phyloP scores from a whole-genome alignment of 2,888 invertebrate genomes.

The Anthophora plumipes region DNA sequence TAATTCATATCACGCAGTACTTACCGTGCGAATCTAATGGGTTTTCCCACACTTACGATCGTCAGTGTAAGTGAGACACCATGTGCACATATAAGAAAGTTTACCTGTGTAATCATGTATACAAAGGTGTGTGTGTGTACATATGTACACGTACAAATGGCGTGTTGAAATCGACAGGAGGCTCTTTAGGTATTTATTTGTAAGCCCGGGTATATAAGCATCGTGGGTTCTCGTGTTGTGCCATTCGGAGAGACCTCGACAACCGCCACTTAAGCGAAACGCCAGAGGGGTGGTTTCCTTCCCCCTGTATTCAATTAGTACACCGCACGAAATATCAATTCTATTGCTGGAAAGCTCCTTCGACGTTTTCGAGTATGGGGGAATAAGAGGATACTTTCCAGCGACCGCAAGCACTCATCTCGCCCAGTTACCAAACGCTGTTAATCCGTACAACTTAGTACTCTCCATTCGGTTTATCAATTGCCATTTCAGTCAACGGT shows the following conservation, averaged over 20 bases:
- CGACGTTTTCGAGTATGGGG: conserved; percentile 53
- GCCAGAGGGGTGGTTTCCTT: conserved; percentile 65
- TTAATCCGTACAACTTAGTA: conserved; percentile 50
- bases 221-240: conserved; percentile 60
- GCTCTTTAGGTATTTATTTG: conserved; percentile 69
- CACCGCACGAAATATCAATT: conserved; percentile 70
- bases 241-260: conserved; percentile 66
- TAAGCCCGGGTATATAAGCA: conserved; percentile 61
- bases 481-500: conserved; percentile 11
- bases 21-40: too few species aligned
- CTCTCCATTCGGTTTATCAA: conserved; percentile 44
- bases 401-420: conserved; percentile 35
- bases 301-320: conserved; percentile 70
- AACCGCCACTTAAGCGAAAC: conserved; percentile 70
- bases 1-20: too few species aligned
- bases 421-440: conserved; percentile 24
- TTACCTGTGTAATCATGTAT: not conserved
- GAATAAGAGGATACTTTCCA: conserved; percentile 54
- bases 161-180: conserved; percentile 60
- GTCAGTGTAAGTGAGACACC: too few species aligned
- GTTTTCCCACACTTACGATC: too few species aligned
- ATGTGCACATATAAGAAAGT: too few species aligned
- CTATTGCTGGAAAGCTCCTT: conserved; percentile 63
- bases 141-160: conserved; percentile 46
- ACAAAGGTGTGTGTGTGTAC: not conserved